A percentile compares a stretch with the other conserved stretches of the same genome.
phyloP scores from a whole-genome alignment of 2,113 vertebrate species.

The Paradisaea rubra region DNA sequence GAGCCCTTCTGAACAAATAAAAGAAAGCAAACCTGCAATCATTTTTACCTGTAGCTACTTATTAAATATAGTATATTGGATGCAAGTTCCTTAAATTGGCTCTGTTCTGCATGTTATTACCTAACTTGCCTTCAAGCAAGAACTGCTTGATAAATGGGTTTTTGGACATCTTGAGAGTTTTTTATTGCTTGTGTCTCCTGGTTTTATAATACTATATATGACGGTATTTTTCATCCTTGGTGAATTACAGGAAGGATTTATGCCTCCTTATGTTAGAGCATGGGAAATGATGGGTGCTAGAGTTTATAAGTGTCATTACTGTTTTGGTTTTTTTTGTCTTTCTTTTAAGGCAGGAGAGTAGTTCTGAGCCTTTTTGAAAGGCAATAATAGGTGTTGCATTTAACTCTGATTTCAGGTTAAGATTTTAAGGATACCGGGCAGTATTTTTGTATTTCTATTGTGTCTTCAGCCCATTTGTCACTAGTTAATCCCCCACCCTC shows the following conservation, averaged over 20 bases:
- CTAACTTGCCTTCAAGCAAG: neutral
- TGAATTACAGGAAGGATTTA: neutral
- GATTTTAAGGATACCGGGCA: neutral
- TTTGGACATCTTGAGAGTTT: neutral
- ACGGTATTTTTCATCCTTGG: conserved; percentile 4
- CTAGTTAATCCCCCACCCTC: neutral
- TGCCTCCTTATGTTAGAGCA: neutral
- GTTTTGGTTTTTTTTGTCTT: fast-evolving
- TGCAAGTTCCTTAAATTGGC: neutral
- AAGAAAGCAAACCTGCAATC: neutral
- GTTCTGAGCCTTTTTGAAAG: neutral
- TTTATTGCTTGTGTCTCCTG: conserved; percentile 1
- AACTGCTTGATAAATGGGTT: conserved; percentile 2
- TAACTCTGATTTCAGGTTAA: neutral
- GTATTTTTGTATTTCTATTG: neutral
- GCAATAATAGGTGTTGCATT: neutral
- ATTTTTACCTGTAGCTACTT: neutral
- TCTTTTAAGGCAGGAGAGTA: neutral
- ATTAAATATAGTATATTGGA: neutral
- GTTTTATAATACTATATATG: neutral
- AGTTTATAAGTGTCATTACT: neutral
- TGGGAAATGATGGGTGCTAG: neutral
- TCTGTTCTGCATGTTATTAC: conserved; percentile 1
- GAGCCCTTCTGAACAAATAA: neutral
- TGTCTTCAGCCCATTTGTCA: neutral